Conservation (phyloP, 2,888 invertebrate species). For the Cephus pygmeus region DNA sequence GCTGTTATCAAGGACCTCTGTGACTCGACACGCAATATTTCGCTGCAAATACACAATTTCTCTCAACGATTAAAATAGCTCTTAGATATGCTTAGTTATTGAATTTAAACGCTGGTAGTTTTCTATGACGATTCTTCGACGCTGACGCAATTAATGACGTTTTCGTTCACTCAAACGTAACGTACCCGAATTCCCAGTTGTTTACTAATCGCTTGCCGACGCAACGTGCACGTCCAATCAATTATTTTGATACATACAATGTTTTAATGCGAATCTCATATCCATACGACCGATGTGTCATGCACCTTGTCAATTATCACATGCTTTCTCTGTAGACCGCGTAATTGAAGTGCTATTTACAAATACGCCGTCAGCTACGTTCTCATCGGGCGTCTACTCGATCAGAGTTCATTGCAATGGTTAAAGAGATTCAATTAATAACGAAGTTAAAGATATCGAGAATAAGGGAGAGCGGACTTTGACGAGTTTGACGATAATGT, state of each 20-base stretch:
- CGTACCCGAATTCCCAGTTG: not conserved
- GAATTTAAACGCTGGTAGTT: not conserved
- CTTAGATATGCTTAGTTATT: not conserved
- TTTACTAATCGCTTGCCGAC: not conserved
- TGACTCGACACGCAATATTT: not conserved
- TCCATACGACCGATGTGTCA: slow-evolving; percentile 1
- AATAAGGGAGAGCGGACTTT: not conserved
- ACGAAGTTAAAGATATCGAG: not conserved
- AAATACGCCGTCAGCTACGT: not conserved
- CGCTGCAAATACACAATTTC: not conserved
- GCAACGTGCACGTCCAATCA: not conserved
- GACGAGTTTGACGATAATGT: not conserved
- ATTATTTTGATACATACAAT: not conserved
- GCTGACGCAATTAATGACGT: not conserved
- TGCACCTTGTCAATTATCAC: slow-evolving; percentile 10
- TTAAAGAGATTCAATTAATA: not conserved
- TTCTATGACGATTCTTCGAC: not conserved
- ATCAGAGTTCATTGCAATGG: not conserved
- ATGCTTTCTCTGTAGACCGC: not conserved
- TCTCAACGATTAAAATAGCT: not conserved
- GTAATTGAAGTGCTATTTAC: no score
- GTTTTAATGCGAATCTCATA: not conserved
- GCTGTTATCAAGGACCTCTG: not conserved
- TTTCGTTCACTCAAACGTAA: not conserved
- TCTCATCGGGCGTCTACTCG: not conserved